Evolutionary conservation across 2,797 vertebrate species (phyloP).

Genomic region (Mareca strepera): DNA sequence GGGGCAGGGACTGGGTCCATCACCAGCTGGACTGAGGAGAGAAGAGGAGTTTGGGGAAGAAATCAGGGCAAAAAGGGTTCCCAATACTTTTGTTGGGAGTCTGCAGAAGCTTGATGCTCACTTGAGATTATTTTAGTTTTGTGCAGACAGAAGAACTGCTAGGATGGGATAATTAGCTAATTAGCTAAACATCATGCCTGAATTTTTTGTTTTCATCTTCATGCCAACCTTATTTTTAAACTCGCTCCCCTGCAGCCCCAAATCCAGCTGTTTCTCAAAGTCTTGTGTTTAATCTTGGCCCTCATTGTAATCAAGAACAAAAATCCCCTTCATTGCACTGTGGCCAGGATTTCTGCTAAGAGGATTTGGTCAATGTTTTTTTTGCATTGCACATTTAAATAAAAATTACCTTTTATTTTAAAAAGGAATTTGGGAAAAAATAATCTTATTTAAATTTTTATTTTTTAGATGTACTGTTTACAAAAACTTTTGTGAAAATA

Average conservation of each 20-base stretch:
- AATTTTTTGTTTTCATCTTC: slow-evolving; percentile 41
- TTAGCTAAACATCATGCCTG: slow-evolving; percentile 25
- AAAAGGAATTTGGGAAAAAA: background rate
- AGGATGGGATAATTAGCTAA: slow-evolving; percentile 50
- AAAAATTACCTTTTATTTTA: background rate
- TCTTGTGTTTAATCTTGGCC: slow-evolving; percentile 23
- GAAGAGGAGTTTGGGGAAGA: background rate
- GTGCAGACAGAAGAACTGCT: background rate
- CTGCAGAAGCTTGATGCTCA: rapidly evolving
- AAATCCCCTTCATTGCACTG: slow-evolving; percentile 42
- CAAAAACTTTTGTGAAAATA: background rate
- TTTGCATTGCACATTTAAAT: background rate
- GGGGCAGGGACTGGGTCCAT: background rate
- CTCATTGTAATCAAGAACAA: slow-evolving; percentile 39
- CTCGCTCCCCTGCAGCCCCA: slow-evolving; percentile 45
- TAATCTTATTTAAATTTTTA: background rate
- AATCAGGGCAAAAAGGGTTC: background rate
- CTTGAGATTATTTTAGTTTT: slow-evolving; percentile 9
- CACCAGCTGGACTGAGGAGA: background rate
- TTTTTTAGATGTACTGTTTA: background rate
- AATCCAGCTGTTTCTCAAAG: slow-evolving; percentile 51
- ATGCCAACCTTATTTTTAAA: slow-evolving; percentile 47
- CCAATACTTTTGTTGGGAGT: background rate
- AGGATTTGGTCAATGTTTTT: slow-evolving; percentile 17
- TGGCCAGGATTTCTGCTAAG: slow-evolving; percentile 13